phyloP scores from a whole-genome alignment of 2,888 invertebrate species.

The Pyrrhosoma nymphula region DNA sequence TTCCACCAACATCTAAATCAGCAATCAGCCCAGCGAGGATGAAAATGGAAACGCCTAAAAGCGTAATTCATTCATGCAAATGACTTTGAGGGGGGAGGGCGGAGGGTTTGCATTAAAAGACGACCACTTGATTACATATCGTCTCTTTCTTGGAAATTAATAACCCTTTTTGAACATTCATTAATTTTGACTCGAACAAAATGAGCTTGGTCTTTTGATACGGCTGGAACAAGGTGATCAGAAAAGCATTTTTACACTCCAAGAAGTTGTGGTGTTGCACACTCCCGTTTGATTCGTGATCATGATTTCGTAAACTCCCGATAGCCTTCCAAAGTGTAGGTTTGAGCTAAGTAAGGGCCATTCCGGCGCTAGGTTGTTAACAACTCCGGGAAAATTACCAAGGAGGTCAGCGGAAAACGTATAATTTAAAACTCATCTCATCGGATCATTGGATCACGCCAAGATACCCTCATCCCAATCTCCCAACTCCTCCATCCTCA shows the following conservation, averaged over 20 bases:
- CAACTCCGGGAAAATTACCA: slow-evolving; percentile 43
- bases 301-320: slow-evolving; percentile 17
- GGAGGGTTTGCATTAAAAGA: neutral
- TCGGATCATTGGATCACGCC: slow-evolving; percentile 51
- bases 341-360: neutral
- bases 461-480: neutral
- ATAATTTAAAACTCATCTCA: slow-evolving; percentile 65
- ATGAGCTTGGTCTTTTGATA: neutral
- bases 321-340: slow-evolving; percentile 10
- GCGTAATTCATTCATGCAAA: neutral
- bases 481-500: neutral
- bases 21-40: neutral
- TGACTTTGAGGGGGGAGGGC: neutral
- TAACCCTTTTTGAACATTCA: neutral
- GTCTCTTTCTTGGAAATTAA: slow-evolving; percentile 2
- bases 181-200: slow-evolving; percentile 6
- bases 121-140: neutral
- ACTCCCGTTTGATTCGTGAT: slow-evolving; percentile 17
- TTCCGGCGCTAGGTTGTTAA: neutral
- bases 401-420: slow-evolving; percentile 34
- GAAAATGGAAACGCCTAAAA: neutral
- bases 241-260: neutral
- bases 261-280: neutral
- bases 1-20: slow-evolving; percentile 12
- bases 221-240: neutral